Evolutionary conservation across 2,113 vertebrate genomes (phyloP).

Genomic region (Orientallactaga bullata): DNA sequence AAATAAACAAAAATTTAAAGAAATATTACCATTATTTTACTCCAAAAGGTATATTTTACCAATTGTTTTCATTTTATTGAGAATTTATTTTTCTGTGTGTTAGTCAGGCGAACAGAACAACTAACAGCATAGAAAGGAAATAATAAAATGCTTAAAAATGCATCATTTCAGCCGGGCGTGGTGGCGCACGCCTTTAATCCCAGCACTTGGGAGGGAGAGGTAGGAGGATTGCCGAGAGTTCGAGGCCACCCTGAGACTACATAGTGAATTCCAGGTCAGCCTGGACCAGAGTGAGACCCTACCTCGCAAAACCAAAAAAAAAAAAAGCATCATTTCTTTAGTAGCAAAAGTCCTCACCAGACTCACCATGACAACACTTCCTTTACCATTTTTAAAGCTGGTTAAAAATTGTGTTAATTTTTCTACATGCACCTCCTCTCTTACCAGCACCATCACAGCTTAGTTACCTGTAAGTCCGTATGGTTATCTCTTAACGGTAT

Average conservation of each 20-base stretch:
- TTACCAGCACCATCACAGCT: neutral
- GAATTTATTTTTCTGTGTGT: neutral
- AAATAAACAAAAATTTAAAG: too few species aligned
- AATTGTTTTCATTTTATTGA: slow-evolving; percentile 11
- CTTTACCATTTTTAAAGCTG: neutral
- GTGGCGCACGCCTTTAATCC: too few species aligned
- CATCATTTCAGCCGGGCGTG: too few species aligned
- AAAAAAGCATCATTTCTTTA: too few species aligned
- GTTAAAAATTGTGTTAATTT: neutral
- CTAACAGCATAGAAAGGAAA: slow-evolving; percentile 3
- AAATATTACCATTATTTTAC: neutral
- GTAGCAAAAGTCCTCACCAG: neutral
- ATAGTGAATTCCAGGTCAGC: too few species aligned
- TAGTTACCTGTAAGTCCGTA: neutral
- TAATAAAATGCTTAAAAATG: slow-evolving; percentile 20
- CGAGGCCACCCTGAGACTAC: too few species aligned
- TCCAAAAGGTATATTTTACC: neutral
- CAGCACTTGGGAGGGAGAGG: too few species aligned
- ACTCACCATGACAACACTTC: neutral
- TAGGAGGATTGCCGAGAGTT: too few species aligned
- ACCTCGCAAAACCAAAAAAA: too few species aligned
- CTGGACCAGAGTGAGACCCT: too few species aligned
- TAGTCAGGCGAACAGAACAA: neutral
- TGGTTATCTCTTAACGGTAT: neutral
- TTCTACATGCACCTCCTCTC: fast-evolving